Base-by-base conservation (phyloP, 2,113 vertebrate species). In the Proterorhinus semilunaris region DNA sequence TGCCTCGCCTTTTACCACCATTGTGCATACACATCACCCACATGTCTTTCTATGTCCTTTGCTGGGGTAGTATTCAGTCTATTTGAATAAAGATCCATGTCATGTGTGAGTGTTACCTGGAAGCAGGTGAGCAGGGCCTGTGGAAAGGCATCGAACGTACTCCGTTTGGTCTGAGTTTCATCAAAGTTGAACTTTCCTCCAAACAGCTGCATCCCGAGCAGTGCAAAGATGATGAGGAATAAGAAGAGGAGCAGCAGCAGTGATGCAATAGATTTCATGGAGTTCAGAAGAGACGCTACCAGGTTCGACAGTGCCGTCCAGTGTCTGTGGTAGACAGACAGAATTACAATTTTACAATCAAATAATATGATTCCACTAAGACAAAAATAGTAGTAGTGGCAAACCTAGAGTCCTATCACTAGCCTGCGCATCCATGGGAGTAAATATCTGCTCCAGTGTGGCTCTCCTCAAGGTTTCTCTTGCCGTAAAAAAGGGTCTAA, bases 101-200 rank as follows among this genome's bases (percentile, higher is more conserved):
- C 45, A 4, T 9, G 8, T 11, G 17, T 27, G 10, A 27, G 27
- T 6, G 17, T 27, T 36, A 96, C 95, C 95, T 96, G 95, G 86
- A 96, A 96, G 58, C 95, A 95, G 42, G 95, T 96, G 76, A 96
- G 94, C 80, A 98, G 92, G 0, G 96, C 97, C 85, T 96, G 96
- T 0, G 97, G 96, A 86, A 98, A 98, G 43, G 95, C 94, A 66
- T 98, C 96, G 3, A 98, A 98, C 44, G 95, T 98, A 90, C 96
- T 98, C 71, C 96, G 92, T 62, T 98, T 98, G 81, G 96, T 97
- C 80, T 98, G 95, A 0, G 95, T 98, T 88, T 96, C 96, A 6
- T 98, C 96, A 1, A 98, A 98, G 91, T 97, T 98, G 88, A 97
- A 98, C 86, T 96, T 96, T 1, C 97, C 96, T 2, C 97, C 97